Base-by-base conservation (phyloP, 2,888 invertebrate genomes). In the Oligia latruncula region DNA sequence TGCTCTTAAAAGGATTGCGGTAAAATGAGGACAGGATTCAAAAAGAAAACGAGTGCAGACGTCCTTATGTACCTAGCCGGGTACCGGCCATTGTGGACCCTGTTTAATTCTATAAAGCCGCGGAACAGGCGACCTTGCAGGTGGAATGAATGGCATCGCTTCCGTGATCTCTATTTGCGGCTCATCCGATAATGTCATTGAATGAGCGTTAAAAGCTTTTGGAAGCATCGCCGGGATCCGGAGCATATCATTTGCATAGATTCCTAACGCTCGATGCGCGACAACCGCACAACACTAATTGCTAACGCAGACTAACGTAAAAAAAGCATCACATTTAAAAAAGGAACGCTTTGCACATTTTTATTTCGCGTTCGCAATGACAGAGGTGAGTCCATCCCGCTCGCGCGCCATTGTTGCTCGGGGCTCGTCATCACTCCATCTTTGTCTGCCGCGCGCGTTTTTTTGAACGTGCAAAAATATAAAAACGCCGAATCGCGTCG, bases 401-500 rank as follows among this genome's bases (percentile, higher is more conserved):
- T 97, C 92, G 91, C 95, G 89, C 96, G 89, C 93, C 92, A 96
- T 96, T 96, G 96, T 96, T 95, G 91, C 89, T 90, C 90, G 90
- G 90, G 92, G 92, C 94, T 94, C 96, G 95, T 96, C 96, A 96
- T 95, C 96, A 95, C 93, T 96, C 96, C 96, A 95, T 96, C 96
- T 96, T 97, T 96, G 96, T 97, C 97, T 96, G 94, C 92, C 95
- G 93, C 95, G 92, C 91, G 86, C 94, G 82, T 96, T 96, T 96
- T 96, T 96, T 96, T 95, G 92, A 96, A 95, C 95, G 96, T 96
- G 96, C 95, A 96, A 96, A 96, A 97, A 96, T 96, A 96, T 97
- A 97, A 96, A 97, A 97, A 96, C 96, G 94, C 95, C 95, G 95
- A 96, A 94, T 94, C 95, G 95, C 92, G 93, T 94, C 87, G 93